A percentile compares a stretch with the other conserved stretches of the same genome.
phyloP scores from a whole-genome alignment of 2,888 invertebrate species.

The Xylota sylvarum region DNA sequence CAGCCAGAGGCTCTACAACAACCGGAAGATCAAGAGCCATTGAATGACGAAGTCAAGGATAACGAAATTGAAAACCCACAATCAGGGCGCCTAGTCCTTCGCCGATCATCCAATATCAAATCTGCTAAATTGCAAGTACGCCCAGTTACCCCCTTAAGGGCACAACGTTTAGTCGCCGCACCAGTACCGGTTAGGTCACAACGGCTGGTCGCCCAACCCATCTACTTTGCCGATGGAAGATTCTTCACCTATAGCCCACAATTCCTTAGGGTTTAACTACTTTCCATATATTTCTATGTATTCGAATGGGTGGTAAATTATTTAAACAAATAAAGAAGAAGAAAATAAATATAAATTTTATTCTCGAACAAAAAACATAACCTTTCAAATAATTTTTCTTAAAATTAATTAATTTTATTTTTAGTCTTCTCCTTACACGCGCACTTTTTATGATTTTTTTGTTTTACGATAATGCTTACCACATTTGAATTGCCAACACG shows the following conservation, averaged over 20 bases:
- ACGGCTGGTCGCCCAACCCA: constrained; percentile 46
- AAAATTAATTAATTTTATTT: constrained; percentile 66
- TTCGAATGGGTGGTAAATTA: constrained; percentile 51
- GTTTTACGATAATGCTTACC: constrained; percentile 63
- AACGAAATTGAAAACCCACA: constrained; percentile 57
- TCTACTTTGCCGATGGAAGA: constrained; percentile 65
- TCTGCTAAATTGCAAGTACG: constrained; percentile 52
- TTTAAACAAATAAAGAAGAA: constrained; percentile 61
- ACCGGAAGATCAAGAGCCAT: constrained; percentile 36
- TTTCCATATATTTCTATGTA: not conserved
- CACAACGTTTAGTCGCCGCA: constrained; percentile 29
- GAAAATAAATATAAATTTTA: not conserved
- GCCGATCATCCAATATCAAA: constrained; percentile 22
- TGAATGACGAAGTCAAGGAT: constrained; percentile 52
- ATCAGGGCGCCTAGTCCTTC: constrained; percentile 41
- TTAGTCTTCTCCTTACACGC: constrained; percentile 36
- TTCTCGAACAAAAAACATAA: not conserved
- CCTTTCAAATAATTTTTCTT: constrained; percentile 15
- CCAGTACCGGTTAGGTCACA: constrained; percentile 37
- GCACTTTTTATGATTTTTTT: constrained; percentile 54
- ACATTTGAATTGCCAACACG: constrained; percentile 48
- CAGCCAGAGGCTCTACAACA: constrained; percentile 39
- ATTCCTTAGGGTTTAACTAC: constrained; percentile 43
- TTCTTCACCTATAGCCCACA: constrained; percentile 59
- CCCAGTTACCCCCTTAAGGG: not conserved